Base-by-base conservation (phyloP, 1,140 invertebrate genomes). In the Aphelenchoides fujianensis region DNA sequence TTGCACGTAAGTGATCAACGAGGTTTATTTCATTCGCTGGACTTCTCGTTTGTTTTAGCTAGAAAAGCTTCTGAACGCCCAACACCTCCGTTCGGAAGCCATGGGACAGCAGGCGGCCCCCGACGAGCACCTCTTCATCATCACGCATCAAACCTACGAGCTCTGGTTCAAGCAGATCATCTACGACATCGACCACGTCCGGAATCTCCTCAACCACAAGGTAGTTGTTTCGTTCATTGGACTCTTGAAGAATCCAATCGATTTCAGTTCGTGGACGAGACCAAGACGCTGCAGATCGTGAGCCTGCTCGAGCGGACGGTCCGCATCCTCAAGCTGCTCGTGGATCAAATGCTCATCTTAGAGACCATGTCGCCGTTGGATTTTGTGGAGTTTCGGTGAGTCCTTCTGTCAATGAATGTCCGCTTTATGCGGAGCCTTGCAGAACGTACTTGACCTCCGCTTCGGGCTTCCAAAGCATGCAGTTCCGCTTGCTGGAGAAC, bases 141-240 rank as follows among this genome's bases (percentile, higher is more conserved):
- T 82, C 31, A 82, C 74, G 19, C 80, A 88, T 87, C 72, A 87
- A 97, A 95, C 94, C 0, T 98, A 98, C 85, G 96, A 98, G 85
- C 87, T 99, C 16, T 98, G 96, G 96, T 99, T 99, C 88, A 98
- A 98, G 85, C 95, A 98, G 88, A 96, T 99, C 41, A 91, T 98
- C 66, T 97, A 90, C 83, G 96, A 99, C 83, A 86, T 98, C 68
- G 95, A 98, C 83, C 96, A 94, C 0, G 91, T 98, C 3, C 86
- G 93, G 62, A 85, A 88, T 1, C 87, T 96, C 54, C 92, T 98
- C 77, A 90, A 89, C 72, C 88, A 89, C 0, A 87, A 89, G 79
- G 89, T 89, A 75, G 84, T 78, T 7, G 19, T 16, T n/a, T 30
- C 36, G 12, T 30, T 3, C 52, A 28, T 19, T 74, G 9, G 28